A percentile compares a stretch with the other conserved stretches of the same genome.
phyloP scores from a whole-genome alignment of 2,797 vertebrate species.

The Gymnothorax javanicus region DNA sequence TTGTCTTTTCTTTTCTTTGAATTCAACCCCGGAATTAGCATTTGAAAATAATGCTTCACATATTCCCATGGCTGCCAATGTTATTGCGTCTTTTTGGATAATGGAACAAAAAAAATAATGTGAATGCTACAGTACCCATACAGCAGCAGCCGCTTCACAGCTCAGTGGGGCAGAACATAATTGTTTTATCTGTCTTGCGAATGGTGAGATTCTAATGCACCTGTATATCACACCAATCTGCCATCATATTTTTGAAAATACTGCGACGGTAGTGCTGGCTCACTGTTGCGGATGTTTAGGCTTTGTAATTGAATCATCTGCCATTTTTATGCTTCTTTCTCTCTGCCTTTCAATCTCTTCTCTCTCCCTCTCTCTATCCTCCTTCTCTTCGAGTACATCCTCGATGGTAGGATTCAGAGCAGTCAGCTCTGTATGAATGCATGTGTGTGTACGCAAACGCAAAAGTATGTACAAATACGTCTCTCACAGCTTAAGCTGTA shows the following conservation, averaged over 20 bases:
- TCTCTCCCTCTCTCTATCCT: slow-evolving; percentile 14
- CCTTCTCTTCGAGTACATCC: not conserved
- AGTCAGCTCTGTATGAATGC: too few relatives aligned
- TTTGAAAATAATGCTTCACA: slow-evolving; percentile 14
- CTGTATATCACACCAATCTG: slow-evolving; percentile 18
- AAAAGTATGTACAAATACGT: too few relatives aligned
- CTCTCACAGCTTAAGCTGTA: too few relatives aligned
- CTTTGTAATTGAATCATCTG: slow-evolving; percentile 4
- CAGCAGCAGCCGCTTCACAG: too few relatives aligned
- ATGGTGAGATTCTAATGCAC: slow-evolving; percentile 7
- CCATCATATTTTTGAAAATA: not conserved
- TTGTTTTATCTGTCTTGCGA: slow-evolving; percentile 10
- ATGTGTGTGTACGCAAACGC: too few relatives aligned
- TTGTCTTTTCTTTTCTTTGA: not conserved
- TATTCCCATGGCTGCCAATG: not conserved
- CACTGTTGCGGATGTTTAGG: not conserved
- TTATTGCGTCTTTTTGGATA: not conserved
- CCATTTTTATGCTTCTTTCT: slow-evolving; percentile 32
- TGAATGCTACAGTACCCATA: not conserved
- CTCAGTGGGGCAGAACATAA: not conserved
- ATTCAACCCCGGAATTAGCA: not conserved
- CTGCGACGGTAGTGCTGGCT: not conserved
- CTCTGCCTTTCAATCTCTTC: slow-evolving; percentile 1
- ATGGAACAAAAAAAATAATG: not conserved
- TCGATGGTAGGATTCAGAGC: not conserved